Evolutionary conservation across 2,113 vertebrate genomes (phyloP), one percentile per base, ranked within the genome.

Genomic region (Aspidoscelis tigris): DNA sequence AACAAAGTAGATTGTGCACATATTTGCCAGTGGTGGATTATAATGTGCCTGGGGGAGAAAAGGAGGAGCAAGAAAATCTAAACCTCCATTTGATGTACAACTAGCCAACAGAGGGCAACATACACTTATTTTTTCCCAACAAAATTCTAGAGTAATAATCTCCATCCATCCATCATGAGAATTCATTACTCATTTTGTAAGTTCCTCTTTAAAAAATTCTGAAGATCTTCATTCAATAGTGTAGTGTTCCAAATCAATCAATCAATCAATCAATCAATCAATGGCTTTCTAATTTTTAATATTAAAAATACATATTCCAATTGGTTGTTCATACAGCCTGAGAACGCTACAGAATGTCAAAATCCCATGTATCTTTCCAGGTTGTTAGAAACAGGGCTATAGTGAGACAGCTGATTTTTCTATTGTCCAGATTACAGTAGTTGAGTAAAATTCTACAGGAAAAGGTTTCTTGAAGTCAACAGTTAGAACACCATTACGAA

Each of bases 41-140:
- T 6, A 50, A 50, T 9, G 8, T 50, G 47, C 47, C 5, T 50
- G 47, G 33, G 33, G 33, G 8, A 50, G 47, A 50, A 61, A 18
- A 18, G 44, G 8, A 75, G 65, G 26, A 82, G 18, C 55, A 47
- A 82, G 5, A 2, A n/a, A 7, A 53, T 16, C 55, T 5, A 44
- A 7, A 53, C 33, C 70, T 74, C 39, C 53, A 53, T 82, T 64
- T 65, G 71, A 74, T 6, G 26, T 65, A n/a, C 41, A 75, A 39
- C 58, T 22, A 66, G 75, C 81, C 81, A 82, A 82, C 24, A 82
- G 81, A 82, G 81, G 81, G 81, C 81, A 82, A 82, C 58, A 82
- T 22, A 75, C 65, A 72, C 58, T 43, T 70, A 82, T 44, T 70
- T 61, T n/a, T 33, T 50, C 9, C 16, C n/a, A 58, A 65, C 58